Conservation (phyloP, 2,888 invertebrate species). For the Acrobasis suavella region DNA sequence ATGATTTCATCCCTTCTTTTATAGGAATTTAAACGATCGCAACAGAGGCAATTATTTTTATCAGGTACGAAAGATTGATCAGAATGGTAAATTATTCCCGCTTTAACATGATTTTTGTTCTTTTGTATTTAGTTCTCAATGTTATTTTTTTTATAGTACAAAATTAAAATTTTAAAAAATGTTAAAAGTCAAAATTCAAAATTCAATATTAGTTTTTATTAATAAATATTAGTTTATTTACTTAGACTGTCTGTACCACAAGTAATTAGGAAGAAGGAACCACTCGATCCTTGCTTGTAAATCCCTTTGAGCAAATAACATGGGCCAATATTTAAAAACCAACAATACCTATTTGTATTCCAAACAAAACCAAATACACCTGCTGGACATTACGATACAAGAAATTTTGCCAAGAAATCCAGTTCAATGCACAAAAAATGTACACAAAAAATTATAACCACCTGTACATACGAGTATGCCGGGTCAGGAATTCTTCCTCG, state of each 20-base stretch:
- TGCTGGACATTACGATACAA: not conserved
- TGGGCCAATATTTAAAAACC: slow-evolving; percentile 4
- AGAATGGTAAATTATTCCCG: no score
- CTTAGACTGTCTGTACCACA: no score
- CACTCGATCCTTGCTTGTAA: no score
- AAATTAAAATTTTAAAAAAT: no score
- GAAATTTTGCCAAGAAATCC: not conserved
- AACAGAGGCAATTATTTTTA: slow-evolving; percentile 1
- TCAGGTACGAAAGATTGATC: not conserved
- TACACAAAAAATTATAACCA: not conserved
- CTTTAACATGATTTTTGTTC: no score
- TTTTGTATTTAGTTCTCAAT: no score
- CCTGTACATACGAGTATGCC: not conserved
- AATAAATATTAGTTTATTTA: no score
- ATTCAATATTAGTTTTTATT: no score
- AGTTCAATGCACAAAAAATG: not conserved
- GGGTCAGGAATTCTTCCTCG: not conserved
- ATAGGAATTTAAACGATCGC: slow-evolving; percentile 47
- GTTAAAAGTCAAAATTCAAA: no score
- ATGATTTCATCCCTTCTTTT: slow-evolving; percentile 61
- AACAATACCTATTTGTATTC: slow-evolving; percentile 4
- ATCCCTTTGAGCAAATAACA: not conserved
- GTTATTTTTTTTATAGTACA: no score
- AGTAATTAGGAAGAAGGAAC: no score
- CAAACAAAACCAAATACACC: not conserved